Base-by-base conservation (phyloP, 1,140 invertebrate genomes). In the Drosophila burlai region DNA sequence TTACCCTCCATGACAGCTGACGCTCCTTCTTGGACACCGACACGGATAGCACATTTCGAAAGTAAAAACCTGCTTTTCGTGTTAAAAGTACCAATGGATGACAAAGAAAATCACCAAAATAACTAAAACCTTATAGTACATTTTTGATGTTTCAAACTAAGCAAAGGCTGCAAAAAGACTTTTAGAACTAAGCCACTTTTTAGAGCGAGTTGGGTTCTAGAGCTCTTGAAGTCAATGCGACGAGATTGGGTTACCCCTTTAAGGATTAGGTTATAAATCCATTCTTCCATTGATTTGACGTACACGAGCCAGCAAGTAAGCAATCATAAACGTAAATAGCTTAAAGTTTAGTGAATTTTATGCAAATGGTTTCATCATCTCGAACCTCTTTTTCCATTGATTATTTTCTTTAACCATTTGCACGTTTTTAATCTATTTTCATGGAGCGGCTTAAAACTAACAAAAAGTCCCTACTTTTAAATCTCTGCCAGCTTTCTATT, bases 101-200 rank as follows among this genome's bases (percentile, higher is more conserved):
- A 67, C 62, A 67, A 71, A 46, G n/a, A 26, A 42, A 55, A 26
- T 0, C 24, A 3, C 24, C 15, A 68, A 54, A n/a, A 52, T 16
- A 52, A 31, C 9, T 34, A 34, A 31, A 24, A 34, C 11, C 55
- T 26, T 24, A 24, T 24, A 57, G 18, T 15, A 38, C 13, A 46
- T 46, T 71, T 71, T 68, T 71, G 67, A 71, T 46, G 63, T 55
- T 40, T 26, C 15, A 11, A 26, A 18, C 63, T 62, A 65, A 63
- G 58, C 54, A 38, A 38, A 40, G 34, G 34, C 15, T 16, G 52
- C 4, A 6, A 21, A 6, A 21, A 24, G 34, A 9, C 52, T 24
- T 24, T 38, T 16, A n/a, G 29, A 21, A 21, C 3, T 36, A 13
- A 10, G n/a, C 5, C 1, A 10, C 13, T 10, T 36, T 24, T 16